phyloP scores from a whole-genome alignment of 2,113 vertebrate genomes.

The Tringa solitaria region DNA sequence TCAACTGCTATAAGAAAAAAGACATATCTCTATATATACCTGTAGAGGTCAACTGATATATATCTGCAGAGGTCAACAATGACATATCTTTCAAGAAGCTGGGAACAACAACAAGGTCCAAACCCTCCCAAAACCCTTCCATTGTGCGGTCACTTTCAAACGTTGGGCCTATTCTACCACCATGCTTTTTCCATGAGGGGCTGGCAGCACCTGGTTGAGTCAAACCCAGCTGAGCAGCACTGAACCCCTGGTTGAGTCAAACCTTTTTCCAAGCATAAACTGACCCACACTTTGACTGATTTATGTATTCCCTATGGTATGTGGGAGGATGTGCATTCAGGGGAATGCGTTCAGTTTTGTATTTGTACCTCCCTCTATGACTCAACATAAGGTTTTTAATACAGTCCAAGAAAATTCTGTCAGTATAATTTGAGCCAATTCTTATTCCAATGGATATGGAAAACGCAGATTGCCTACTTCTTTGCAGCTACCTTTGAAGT shows the following conservation, averaged over 20 bases:
- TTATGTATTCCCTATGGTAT: background rate
- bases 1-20: background rate
- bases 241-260: background rate
- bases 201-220: background rate
- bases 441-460: background rate
- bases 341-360: background rate
- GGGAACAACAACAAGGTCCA: background rate
- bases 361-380: background rate
- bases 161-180: background rate
- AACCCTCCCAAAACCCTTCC: background rate
- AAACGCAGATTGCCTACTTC: background rate
- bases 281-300: background rate
- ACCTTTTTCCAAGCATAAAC: background rate
- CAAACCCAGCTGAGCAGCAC: background rate
- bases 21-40: background rate
- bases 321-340: background rate
- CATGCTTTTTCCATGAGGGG: background rate
- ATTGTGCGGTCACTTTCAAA: background rate
- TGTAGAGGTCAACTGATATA: background rate
- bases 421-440: background rate
- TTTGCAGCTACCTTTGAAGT: background rate
- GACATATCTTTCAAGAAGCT: background rate
- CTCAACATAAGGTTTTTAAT: background rate
- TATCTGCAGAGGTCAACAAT: background rate
- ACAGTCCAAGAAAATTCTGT: background rate